Evolutionary conservation across 2,797 vertebrate species (phyloP).

Genomic region (Coilia nasus): DNA sequence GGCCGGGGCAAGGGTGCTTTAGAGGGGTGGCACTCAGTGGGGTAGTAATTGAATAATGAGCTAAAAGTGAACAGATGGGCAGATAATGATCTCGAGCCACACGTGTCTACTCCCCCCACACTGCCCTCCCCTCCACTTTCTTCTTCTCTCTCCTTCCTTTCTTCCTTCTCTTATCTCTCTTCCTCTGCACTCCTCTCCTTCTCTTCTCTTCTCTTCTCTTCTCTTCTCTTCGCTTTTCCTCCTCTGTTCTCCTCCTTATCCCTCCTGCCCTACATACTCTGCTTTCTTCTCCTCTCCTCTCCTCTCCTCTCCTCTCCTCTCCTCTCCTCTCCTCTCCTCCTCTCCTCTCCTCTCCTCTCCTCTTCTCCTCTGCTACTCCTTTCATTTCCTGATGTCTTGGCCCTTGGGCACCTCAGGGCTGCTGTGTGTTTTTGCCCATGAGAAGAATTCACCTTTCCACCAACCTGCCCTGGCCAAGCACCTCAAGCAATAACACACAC

Average conservation of each 20-base stretch:
- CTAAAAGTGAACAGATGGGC: conserved; percentile 49
- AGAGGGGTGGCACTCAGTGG: conserved; percentile 14
- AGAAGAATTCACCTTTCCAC: conserved; percentile 12
- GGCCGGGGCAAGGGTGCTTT: background rate
- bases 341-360: background rate
- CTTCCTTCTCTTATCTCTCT: too few relatives aligned
- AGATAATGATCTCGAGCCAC: conserved; percentile 34
- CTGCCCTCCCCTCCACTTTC: background rate
- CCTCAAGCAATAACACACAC: background rate
- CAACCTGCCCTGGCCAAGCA: background rate
- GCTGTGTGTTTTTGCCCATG: background rate
- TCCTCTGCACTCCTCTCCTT: background rate
- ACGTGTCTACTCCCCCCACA: background rate
- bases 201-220: background rate
- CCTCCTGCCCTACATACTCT: too few relatives aligned
- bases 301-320: background rate
- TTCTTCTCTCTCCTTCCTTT: too few relatives aligned
- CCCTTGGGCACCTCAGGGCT: background rate
- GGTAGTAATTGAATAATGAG: conserved; percentile 44
- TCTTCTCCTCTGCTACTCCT: background rate
- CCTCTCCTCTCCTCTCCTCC: too few relatives aligned
- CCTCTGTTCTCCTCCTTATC: too few relatives aligned
- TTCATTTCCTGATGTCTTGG: background rate
- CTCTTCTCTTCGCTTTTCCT: background rate
- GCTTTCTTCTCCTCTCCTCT: background rate